Percentiles rank a stretch among this genome's conserved stretches.
These are phyloP conservation scores for Sarcophilus harrisii DNA, from an alignment of 2,797 vertebrate genomes.

Conservation along the genomic window DNA sequence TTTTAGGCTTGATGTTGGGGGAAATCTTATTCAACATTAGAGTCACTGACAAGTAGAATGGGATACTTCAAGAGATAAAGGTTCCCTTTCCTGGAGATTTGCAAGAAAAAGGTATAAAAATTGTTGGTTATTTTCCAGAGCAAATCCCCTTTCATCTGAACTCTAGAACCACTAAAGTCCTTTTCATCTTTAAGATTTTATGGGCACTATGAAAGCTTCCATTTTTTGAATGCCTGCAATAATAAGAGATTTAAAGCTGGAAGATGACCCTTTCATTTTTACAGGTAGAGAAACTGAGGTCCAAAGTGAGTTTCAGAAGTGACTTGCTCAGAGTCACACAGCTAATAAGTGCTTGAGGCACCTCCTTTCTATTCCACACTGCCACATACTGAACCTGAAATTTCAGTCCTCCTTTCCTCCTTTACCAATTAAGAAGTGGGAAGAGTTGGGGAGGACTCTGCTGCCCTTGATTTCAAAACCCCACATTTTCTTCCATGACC, in stretches of 20 bases:
- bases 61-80: not conserved
- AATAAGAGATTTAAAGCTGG: not conserved
- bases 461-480: not conserved
- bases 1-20: not conserved
- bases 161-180: not conserved
- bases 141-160: not conserved
- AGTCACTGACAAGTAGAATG: not conserved
- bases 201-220: not conserved
- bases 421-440: not conserved
- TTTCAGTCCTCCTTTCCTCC: not conserved
- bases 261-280: not conserved
- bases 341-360: not conserved
- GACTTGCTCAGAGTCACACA: not conserved
- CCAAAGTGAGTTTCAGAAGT: not conserved
- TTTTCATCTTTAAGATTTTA: not conserved
- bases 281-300: not conserved
- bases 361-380: not conserved
- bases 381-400: not conserved
- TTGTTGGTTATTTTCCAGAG: not conserved
- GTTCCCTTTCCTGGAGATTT: no score
- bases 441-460: not conserved
- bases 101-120: not conserved
- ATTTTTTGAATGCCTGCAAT: not conserved
- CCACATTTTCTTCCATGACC: not conserved
- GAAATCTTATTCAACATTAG: not conserved